Evolutionary conservation across 2,888 invertebrate species (phyloP), one percentile per base, ranked within the genome.

Genomic region (Yponomeuta sedellus): DNA sequence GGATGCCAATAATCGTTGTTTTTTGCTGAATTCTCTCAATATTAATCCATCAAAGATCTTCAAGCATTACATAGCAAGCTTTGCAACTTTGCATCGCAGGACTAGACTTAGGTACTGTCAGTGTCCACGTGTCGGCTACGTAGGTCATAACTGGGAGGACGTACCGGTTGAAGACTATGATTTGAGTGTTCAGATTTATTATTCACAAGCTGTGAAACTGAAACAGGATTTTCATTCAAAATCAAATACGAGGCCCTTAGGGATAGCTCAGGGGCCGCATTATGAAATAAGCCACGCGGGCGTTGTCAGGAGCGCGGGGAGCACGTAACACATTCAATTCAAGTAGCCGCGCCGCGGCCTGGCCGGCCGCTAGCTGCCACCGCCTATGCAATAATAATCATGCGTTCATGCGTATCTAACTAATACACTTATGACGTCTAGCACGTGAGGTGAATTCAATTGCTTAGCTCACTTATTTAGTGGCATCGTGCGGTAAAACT

Each of bases 211-310:
- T 52, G 44, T 52, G 16, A 52, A 52, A 52, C 16, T 52, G 44
- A 52, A 16, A 52, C 44, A 52, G 44, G 44, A 52, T 52, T 52
- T 52, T 52, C 44, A 16, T 16, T 52, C 12, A 6, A 52, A 34
- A 2, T 34, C 34, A 34, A 34, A 34, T 34, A 8, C 10, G 16
- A 12, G 16, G n/a, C 3, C 44, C 44, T 12, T 52, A 6, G 44
- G 44, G 44, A 52, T 16, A 16, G 5, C 16, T 52, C 44, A 52
- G 44, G 12, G 16, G 44, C 16, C 44, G 44, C n/a, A 59, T 59
- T 59, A 59, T 59, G 22, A 59, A 59, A 59, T 59, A 59, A 59
- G 59, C 59, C 59, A 59, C 59, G 20, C 20, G 59, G 59, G 59
- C 20, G 59, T 19, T 20, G 59, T 59, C 59, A 6, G 25, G 25